Conservation (phyloP, 2,888 invertebrate genomes). For the Sthenelais limicola region DNA sequence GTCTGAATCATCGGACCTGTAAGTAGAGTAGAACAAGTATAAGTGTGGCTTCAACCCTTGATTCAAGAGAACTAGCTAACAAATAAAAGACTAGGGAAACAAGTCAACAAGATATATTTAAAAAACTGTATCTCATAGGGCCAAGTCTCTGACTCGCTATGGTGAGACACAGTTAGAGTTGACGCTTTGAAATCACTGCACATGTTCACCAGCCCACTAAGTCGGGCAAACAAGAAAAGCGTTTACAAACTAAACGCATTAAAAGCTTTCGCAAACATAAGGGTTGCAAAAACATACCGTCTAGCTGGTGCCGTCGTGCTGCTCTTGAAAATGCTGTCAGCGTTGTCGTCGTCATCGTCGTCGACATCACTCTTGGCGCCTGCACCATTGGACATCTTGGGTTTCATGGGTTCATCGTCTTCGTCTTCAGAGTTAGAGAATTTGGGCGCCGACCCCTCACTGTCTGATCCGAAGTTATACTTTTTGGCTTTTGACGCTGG, state of each 20-base stretch:
- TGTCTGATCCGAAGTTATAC: slow-evolving; percentile 7
- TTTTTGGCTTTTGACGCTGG: slow-evolving; percentile 9
- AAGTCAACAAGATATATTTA: too few relatives aligned
- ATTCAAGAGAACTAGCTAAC: too few relatives aligned
- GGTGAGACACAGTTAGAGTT: too few relatives aligned
- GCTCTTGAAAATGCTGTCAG: neutral
- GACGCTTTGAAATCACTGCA: too few relatives aligned
- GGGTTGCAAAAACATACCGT: neutral
- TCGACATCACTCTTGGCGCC: slow-evolving; percentile 2
- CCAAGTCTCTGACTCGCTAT: too few relatives aligned
- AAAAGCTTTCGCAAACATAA: too few relatives aligned
- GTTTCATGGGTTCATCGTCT: neutral
- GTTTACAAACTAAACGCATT: too few relatives aligned
- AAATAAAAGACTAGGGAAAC: too few relatives aligned
- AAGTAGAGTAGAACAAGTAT: neutral
- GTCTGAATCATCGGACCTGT: neutral
- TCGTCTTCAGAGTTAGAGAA: slow-evolving; percentile 8
- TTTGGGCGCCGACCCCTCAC: neutral
- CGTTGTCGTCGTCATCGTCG: neutral
- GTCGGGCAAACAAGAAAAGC: too few relatives aligned
- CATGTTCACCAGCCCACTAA: too few relatives aligned
- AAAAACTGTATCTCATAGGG: too few relatives aligned
- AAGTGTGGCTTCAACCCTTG: too few relatives aligned
- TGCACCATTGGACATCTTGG: slow-evolving; percentile 1
- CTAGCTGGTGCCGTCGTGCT: neutral